These are phyloP conservation scores for Cathartes aura DNA, from an alignment of 2,113 vertebrate genomes.

Conservation along the genomic window DNA sequence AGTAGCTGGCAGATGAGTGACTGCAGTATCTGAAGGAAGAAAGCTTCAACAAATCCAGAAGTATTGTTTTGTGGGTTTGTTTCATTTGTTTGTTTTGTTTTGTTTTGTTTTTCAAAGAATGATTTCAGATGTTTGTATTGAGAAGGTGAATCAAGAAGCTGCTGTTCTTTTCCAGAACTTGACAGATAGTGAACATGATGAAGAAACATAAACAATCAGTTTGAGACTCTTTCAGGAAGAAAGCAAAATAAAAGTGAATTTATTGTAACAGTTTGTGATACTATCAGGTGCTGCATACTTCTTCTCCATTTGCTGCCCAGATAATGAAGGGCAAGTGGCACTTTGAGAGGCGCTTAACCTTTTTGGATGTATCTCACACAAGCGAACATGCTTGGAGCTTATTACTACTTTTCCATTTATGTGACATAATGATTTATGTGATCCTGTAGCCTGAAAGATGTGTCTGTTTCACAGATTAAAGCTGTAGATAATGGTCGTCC, in stretches of 20 bases:
- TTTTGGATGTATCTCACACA: background rate
- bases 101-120: background rate
- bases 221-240: background rate
- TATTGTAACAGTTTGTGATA: background rate
- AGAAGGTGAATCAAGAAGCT: background rate
- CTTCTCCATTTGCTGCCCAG: slow-evolving; percentile 8
- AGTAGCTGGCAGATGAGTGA: background rate
- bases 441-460: background rate
- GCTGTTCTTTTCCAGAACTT: background rate
- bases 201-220: background rate
- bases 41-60: background rate
- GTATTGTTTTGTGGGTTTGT: background rate
- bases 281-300: background rate
- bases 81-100: background rate
- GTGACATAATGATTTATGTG: slow-evolving; percentile 6
- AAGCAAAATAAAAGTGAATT: slow-evolving; percentile 27
- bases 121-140: background rate
- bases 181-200: background rate
- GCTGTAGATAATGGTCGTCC: slow-evolving; percentile 97
- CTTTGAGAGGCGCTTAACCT: slow-evolving; percentile 45
- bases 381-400: slow-evolving; percentile 6
- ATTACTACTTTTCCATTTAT: background rate
- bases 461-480: slow-evolving; percentile 87
- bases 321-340: slow-evolving; percentile 48
- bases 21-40: background rate